phyloP scores from a whole-genome alignment of 2,113 vertebrate genomes.

The Hemichromis elongatus region DNA sequence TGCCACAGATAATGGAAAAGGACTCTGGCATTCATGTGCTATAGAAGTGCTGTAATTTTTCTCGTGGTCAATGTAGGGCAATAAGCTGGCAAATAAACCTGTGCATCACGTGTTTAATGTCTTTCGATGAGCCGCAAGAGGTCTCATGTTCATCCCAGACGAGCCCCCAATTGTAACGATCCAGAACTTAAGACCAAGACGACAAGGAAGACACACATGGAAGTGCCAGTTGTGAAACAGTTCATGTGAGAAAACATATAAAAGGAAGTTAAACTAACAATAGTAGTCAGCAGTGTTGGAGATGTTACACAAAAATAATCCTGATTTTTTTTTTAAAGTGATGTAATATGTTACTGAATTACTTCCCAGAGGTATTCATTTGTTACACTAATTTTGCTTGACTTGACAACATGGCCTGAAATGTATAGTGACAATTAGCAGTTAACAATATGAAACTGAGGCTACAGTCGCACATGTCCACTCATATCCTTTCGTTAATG shows the following conservation, averaged over 20 bases:
- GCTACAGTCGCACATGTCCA: background rate
- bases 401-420: background rate
- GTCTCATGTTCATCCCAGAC: background rate
- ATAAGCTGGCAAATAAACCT: background rate
- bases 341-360: background rate
- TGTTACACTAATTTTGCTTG: background rate
- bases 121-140: background rate
- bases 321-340: rapidly evolving
- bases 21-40: background rate
- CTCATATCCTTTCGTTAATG: background rate
- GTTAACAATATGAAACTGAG: background rate
- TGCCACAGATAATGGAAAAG: background rate
- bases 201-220: too few species aligned
- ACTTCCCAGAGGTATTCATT: background rate
- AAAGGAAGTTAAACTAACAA: background rate
- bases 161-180: background rate
- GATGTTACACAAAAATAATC: rapidly evolving
- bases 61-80: background rate
- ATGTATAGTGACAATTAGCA: background rate
- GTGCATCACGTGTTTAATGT: background rate
- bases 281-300: background rate
- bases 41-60: background rate
- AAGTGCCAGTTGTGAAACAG: background rate
- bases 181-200: background rate
- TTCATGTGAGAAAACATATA: background rate